A percentile compares a stretch with the other conserved stretches of the same genome.
These are phyloP conservation scores for Resseliella maxima DNA, from an alignment of 2,888 invertebrate species.

Conservation along the genomic window DNA sequence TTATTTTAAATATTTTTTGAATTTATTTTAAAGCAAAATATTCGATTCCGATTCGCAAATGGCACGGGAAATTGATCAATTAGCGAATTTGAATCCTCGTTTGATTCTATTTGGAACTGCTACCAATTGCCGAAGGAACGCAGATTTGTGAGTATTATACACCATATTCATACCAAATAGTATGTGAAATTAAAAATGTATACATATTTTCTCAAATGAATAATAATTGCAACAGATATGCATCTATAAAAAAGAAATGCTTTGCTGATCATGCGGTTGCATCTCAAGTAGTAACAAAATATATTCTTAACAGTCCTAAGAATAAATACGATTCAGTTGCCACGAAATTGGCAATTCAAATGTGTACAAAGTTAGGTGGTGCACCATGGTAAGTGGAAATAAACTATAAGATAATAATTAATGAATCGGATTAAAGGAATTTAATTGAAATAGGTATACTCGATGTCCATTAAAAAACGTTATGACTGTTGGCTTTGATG, in stretches of 20 bases:
- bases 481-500: constrained; percentile 91
- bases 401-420: too few relatives aligned
- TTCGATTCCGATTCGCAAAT: neutral
- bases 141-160: constrained; percentile 25
- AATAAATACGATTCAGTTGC: constrained; percentile 74
- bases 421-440: too few relatives aligned
- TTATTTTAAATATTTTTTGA: too few relatives aligned
- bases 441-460: too few relatives aligned
- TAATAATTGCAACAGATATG: constrained; percentile 63
- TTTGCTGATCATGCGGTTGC: constrained; percentile 80
- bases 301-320: neutral
- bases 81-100: neutral
- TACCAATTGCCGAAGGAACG: neutral
- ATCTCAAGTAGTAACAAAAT: constrained; percentile 71
- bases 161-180: constrained; percentile 76
- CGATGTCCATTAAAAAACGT: constrained; percentile 73
- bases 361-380: constrained; percentile 90
- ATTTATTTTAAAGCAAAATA: neutral
- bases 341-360: constrained; percentile 92
- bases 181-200: constrained; percentile 71
- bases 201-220: neutral
- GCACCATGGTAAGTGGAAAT: too few relatives aligned
- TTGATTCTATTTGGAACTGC: neutral
- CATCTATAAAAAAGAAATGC: constrained; percentile 69
- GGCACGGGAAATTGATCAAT: neutral